Base-by-base conservation (phyloP, 2,113 vertebrate species). In the Chionodraco myersi region DNA sequence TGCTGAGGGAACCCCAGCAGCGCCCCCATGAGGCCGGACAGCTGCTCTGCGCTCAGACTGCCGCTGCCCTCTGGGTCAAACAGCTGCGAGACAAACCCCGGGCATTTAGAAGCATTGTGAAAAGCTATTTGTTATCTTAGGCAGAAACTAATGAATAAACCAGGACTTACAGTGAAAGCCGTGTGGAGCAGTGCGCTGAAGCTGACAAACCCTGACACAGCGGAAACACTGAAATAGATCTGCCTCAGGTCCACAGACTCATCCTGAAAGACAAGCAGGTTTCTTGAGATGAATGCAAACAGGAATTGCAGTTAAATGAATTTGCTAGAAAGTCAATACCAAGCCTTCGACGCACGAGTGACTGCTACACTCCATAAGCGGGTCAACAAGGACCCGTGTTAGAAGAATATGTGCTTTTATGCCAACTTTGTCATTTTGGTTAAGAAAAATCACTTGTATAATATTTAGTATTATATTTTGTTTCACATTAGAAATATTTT, bases 11-110 rank as follows among this genome's bases (percentile, higher is more conserved):
- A 6, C 0, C 94, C 93, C 61, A 95, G 67, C 84, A 96, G 89
- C 45, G 93, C 94, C 78, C 75, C 93, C 93, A 95, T 94, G 66
- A 96, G 92, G 77, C 36, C 77, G 0, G 90, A 86, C 44, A 96
- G 82, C 70, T 94, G 91, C 59, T 59, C 82, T 66, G 79, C 86
- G 71, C 49, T 87, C 67, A 96, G 85, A 2, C 88, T 86, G 45
- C 93, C 94, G 11, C 58, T 74, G 47, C 61, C n/a, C 0, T 92
- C 89, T 1, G 41, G 14, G 70, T 93, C 92, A 63, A 88, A 94
- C 72, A 94, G 48, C 94, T 95, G 85, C 0, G 47, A 0, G 1
- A 16, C 59, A 45, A 44, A 6, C 21, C 30, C 54, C 11, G 36
- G 6, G 36, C 36, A 41, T 41, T 41, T 41, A 41, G 36, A 41